phyloP scores from a whole-genome alignment of 2,888 invertebrate species.

The Clepsis dumicolana region DNA sequence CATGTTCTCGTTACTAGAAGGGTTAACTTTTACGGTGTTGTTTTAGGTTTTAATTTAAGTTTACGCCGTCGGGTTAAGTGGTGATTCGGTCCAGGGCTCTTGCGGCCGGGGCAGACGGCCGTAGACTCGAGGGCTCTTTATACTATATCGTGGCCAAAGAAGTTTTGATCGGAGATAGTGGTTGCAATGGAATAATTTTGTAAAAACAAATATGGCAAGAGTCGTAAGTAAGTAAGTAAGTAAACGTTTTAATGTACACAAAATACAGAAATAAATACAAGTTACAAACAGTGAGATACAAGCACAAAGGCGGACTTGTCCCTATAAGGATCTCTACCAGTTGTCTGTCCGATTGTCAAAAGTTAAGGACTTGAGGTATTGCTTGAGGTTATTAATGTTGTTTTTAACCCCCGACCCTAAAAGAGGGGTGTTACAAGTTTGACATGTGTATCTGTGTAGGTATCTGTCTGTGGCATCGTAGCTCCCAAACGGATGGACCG shows the following conservation, averaged over 20 bases:
- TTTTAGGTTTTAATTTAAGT: conserved; percentile 27
- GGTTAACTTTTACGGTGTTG: conserved; percentile 21
- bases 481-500: too few species aligned
- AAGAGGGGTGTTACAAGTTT: too few species aligned
- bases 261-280: too few species aligned
- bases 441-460: too few species aligned
- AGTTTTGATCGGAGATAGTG: neutral
- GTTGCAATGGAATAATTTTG: neutral
- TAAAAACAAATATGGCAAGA: neutral
- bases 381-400: too few species aligned
- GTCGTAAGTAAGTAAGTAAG: neutral
- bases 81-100: conserved; percentile 5
- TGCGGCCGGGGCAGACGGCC: neutral
- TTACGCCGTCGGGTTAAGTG: conserved; percentile 17
- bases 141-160: neutral
- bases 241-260: neutral
- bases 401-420: too few species aligned
- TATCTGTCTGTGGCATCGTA: too few species aligned
- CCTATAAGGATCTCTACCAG: too few species aligned
- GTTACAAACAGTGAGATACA: too few species aligned
- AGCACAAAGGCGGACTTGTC: too few species aligned
- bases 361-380: too few species aligned
- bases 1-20: neutral
- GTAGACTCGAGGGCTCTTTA: neutral
- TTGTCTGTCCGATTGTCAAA: too few species aligned